Evolutionary conservation across 2,888 invertebrate species (phyloP).

Genomic region (Drosophila prolongata): DNA sequence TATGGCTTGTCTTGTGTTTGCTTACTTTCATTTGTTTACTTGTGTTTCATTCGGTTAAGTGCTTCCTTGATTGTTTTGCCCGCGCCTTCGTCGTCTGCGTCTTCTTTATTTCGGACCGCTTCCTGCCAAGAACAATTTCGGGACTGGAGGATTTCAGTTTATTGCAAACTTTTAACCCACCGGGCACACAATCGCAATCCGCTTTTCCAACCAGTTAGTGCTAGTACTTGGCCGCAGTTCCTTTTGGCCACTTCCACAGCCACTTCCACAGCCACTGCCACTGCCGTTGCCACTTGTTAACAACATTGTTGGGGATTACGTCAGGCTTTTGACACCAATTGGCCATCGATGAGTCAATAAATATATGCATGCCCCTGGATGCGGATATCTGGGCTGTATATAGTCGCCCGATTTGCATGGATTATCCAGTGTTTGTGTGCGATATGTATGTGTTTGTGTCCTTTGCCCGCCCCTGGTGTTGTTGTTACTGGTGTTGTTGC

Average conservation of each 20-base stretch:
- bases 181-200: slow-evolving; percentile 13
- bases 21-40: slow-evolving; percentile 79
- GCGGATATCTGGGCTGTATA: slow-evolving; percentile 10
- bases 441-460: slow-evolving; percentile 30
- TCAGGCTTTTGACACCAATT: slow-evolving; percentile 45
- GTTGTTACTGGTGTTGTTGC: slow-evolving; percentile 18
- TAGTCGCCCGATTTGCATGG: slow-evolving; percentile 49
- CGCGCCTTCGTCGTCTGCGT: slow-evolving; percentile 42
- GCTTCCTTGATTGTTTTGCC: slow-evolving; percentile 77
- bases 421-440: slow-evolving; percentile 42
- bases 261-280: slow-evolving; percentile 3
- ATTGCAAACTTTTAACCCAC: slow-evolving; percentile 17
- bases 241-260: background rate
- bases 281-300: slow-evolving; percentile 50
- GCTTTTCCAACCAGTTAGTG: slow-evolving; percentile 1
- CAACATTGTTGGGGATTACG: slow-evolving; percentile 63
- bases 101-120: slow-evolving; percentile 3
- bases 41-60: slow-evolving; percentile 80
- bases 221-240: background rate
- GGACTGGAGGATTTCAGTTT: slow-evolving; percentile 7
- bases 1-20: slow-evolving; percentile 72
- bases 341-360: slow-evolving; percentile 30
- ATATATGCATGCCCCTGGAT: slow-evolving; percentile 21
- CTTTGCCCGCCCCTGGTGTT: slow-evolving; percentile 24
- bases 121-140: background rate